These are phyloP conservation scores for Eurystomus gularis DNA, from an alignment of 2,113 vertebrate genomes.

Conservation along the genomic window DNA sequence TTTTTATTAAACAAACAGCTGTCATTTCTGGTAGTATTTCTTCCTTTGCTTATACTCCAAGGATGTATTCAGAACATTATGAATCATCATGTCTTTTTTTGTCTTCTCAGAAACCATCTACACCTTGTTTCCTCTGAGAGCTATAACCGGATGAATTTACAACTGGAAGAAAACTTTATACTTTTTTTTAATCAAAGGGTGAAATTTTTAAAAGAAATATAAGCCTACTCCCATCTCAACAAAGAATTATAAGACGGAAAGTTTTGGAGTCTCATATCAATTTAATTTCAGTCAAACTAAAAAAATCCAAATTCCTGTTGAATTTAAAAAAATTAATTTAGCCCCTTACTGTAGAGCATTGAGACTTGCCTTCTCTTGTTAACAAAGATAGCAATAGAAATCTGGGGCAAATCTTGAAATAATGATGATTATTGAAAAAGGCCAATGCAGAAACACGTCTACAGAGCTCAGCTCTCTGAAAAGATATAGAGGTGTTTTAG, in stretches of 20 bases:
- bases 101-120: not conserved
- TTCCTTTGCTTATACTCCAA: not conserved
- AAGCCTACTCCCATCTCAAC: accelerated
- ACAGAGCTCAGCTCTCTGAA: not conserved
- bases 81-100: not conserved
- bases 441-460: not conserved
- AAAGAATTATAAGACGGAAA: not conserved
- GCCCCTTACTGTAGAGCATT: not conserved
- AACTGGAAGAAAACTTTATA: not conserved
- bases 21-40: not conserved
- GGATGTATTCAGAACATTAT: not conserved
- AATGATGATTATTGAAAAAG: not conserved
- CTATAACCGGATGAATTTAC: not conserved
- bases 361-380: not conserved
- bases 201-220: not conserved
- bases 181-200: not conserved
- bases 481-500: not conserved
- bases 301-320: not conserved
- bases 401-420: not conserved
- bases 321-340: not conserved
- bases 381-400: not conserved
- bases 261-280: not conserved
- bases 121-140: not conserved
- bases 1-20: not conserved
- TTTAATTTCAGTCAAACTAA: not conserved